These are phyloP conservation scores for Microctenopoma stevenorrisi DNA, from an alignment of 2,797 vertebrate genomes.

Conservation along the genomic window DNA sequence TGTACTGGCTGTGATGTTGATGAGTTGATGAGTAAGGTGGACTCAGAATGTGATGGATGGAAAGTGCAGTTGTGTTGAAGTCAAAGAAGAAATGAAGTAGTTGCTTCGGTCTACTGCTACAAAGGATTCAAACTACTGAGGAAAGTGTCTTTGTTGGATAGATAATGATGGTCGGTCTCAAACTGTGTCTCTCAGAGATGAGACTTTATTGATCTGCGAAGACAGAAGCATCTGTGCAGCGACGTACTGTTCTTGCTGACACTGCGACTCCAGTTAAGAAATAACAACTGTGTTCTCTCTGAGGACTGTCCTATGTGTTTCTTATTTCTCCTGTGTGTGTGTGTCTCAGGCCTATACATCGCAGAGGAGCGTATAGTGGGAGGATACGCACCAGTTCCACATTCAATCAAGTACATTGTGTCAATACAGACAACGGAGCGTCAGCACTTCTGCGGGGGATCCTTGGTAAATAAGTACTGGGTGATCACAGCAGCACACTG, in stretches of 20 bases:
- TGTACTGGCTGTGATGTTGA: too few relatives aligned
- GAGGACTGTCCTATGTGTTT: not conserved
- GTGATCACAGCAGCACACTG: conserved; percentile 86
- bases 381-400: conserved; percentile 80
- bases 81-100: too few relatives aligned
- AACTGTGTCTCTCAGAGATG: conserved; percentile 19
- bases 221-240: conserved; percentile 22
- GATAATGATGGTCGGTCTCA: conserved; percentile 16
- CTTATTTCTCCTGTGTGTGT: conserved; percentile 7
- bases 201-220: conserved; percentile 53
- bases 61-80: too few relatives aligned
- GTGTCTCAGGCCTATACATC: conserved; percentile 63
- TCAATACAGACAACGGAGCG: conserved; percentile 81
- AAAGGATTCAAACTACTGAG: too few relatives aligned
- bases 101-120: too few relatives aligned
- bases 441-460: conserved; percentile 82
- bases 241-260: conserved; percentile 33
- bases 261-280: conserved; percentile 29
- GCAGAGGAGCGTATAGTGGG: conserved; percentile 81
- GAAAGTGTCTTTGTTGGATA: not conserved
- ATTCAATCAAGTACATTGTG: conserved; percentile 86
- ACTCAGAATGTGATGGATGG: too few relatives aligned
- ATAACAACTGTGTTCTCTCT: conserved; percentile 7
- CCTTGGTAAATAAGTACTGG: conserved; percentile 83
- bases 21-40: too few relatives aligned